These are phyloP conservation scores for Meloidogyne chitwoodi DNA, from an alignment of 1,140 invertebrate genomes.

Conservation along the genomic window DNA sequence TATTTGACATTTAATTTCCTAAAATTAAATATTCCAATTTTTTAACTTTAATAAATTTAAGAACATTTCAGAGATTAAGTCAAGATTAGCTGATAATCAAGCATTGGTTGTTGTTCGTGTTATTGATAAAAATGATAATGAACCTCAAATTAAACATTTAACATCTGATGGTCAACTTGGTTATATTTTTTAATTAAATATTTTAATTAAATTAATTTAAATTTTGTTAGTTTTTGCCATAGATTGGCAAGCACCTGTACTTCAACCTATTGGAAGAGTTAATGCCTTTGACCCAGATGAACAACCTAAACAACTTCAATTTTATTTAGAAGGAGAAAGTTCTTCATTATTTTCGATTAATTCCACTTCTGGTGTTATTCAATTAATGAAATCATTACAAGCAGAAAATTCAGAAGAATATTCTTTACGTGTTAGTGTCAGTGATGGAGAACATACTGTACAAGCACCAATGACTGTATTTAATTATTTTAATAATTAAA, in stretches of 20 bases:
- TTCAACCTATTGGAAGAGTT: slow-evolving; percentile 40
- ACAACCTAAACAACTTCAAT: slow-evolving; percentile 22
- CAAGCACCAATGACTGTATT: slow-evolving; percentile 35
- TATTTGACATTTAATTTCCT: too few species aligned
- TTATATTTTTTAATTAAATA: not conserved
- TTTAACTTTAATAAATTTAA: not conserved
- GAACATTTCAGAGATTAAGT: slow-evolving; percentile 38
- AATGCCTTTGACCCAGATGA: slow-evolving; percentile 47
- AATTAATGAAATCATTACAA: slow-evolving; percentile 25
- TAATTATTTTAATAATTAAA: not conserved
- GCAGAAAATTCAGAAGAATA: slow-evolving; percentile 22
- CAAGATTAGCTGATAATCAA: slow-evolving; percentile 42
- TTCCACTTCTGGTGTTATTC: slow-evolving; percentile 33
- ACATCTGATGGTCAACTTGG: slow-evolving; percentile 24
- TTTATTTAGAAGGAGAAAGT: not conserved
- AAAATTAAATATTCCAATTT: not conserved
- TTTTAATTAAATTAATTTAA: not conserved
- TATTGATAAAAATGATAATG: slow-evolving; percentile 56
- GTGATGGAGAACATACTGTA: slow-evolving; percentile 36
- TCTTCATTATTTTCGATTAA: slow-evolving; percentile 41
- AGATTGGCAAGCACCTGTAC: slow-evolving; percentile 39
- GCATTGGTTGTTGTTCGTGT: slow-evolving; percentile 50
- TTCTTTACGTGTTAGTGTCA: slow-evolving; percentile 34
- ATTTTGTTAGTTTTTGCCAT: slow-evolving; percentile 38
- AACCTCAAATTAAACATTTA: slow-evolving; percentile 35